phyloP scores from a whole-genome alignment of 2,888 invertebrate genomes.

The Teleiodes luculella region DNA sequence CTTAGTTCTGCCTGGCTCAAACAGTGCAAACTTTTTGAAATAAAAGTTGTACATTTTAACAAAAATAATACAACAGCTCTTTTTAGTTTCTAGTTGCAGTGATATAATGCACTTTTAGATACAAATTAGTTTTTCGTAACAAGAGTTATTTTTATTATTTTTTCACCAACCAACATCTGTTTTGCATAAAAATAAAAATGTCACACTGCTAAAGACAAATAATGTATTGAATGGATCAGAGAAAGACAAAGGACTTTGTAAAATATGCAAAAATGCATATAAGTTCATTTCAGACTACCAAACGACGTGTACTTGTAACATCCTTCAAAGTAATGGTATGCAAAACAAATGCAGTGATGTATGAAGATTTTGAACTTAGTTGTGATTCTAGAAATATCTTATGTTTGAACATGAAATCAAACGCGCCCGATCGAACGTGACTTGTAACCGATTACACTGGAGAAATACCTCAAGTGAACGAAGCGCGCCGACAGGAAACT shows the following conservation, averaged over 20 bases:
- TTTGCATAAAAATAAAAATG: slow-evolving; percentile 7
- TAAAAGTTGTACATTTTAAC: no score
- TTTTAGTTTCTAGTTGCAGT: background rate
- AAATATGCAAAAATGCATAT: slow-evolving; percentile 4
- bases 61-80: no score
- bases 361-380: background rate
- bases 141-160: background rate
- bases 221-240: slow-evolving; percentile 4
- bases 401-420: slow-evolving; percentile 5
- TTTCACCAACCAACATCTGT: background rate
- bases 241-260: background rate
- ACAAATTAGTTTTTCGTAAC: background rate
- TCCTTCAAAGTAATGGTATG: background rate
- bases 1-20: no score
- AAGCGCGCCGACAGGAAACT: slow-evolving; percentile 12
- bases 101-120: background rate
- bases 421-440: slow-evolving; percentile 14
- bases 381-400: slow-evolving; percentile 8
- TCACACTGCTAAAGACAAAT: background rate
- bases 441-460: slow-evolving; percentile 18
- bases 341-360: background rate
- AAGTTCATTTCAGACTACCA: background rate
- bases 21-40: no score
- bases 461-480: slow-evolving; percentile 9
- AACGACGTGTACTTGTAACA: background rate